These are phyloP conservation scores for Trichopoda pennipes DNA, from an alignment of 2,888 invertebrate species.

Conservation along the genomic window DNA sequence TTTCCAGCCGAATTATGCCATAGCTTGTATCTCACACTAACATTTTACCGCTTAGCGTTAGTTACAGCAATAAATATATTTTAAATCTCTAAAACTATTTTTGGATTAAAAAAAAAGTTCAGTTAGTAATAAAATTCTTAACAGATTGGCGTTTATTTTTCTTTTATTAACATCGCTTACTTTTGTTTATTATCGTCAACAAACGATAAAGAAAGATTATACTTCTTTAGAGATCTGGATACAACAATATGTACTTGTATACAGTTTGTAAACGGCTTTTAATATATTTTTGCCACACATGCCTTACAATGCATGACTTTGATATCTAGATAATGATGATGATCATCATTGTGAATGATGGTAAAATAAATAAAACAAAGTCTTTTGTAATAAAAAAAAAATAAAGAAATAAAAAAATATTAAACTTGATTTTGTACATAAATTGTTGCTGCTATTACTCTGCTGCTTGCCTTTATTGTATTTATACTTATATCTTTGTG, in stretches of 20 bases:
- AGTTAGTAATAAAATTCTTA: too few species aligned
- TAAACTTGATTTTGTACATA: constrained; percentile 12
- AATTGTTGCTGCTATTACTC: constrained; percentile 3
- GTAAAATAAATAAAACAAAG: constrained; percentile 60
- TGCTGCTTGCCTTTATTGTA: constrained; percentile 8
- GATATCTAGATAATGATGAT: constrained; percentile 49
- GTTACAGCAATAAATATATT: too few species aligned
- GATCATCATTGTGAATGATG: constrained; percentile 54
- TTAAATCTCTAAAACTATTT: too few species aligned
- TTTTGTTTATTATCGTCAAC: too few species aligned
- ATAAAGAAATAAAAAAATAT: constrained; percentile 6
- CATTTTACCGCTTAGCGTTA: too few species aligned
- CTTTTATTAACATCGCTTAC: too few species aligned
- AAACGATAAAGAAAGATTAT: not conserved
- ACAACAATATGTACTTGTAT: not conserved
- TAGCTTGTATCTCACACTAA: too few species aligned
- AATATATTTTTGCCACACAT: constrained; percentile 68
- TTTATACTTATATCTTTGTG: constrained; percentile 23
- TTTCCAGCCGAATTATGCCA: too few species aligned
- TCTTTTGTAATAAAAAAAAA: constrained; percentile 46
- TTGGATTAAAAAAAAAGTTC: too few species aligned
- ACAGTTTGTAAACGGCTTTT: constrained; percentile 62
- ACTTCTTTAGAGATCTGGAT: not conserved
- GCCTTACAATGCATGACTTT: constrained; percentile 59
- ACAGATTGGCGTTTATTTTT: too few species aligned